phyloP scores from a whole-genome alignment of 2,113 vertebrate genomes.

The Bucco capensis region DNA sequence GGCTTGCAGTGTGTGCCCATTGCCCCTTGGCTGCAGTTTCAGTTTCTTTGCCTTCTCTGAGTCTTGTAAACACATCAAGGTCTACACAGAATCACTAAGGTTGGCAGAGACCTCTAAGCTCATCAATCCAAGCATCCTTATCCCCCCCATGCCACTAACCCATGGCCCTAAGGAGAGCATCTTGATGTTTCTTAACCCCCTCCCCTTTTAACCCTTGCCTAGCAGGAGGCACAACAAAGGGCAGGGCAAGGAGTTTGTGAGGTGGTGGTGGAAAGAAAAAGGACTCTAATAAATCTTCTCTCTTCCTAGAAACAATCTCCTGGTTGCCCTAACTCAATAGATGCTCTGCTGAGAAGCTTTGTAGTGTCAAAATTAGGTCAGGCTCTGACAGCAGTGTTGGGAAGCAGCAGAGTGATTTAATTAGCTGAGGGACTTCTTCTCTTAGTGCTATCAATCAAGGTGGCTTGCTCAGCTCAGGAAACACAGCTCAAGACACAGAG shows the following conservation, averaged over 20 bases:
- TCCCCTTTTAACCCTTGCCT: not conserved
- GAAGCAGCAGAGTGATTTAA: not conserved
- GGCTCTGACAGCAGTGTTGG: not conserved
- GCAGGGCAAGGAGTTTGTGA: not conserved
- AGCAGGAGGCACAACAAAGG: not conserved
- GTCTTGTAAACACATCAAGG: not conserved
- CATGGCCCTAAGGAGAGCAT: too few relatives aligned
- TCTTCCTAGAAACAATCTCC: not conserved
- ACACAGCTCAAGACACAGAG: not conserved
- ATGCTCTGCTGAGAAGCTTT: not conserved
- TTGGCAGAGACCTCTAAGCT: too few relatives aligned
- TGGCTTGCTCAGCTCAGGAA: not conserved
- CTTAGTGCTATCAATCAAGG: not conserved
- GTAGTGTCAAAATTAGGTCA: constrained; percentile 2
- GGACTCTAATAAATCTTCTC: not conserved
- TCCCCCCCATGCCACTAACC: too few relatives aligned
- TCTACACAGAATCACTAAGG: too few relatives aligned
- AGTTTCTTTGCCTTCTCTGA: not conserved
- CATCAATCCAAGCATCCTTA: too few relatives aligned
- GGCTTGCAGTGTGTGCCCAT: too few relatives aligned
- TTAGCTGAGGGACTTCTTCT: not conserved
- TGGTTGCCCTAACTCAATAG: not conserved
- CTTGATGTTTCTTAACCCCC: too few relatives aligned
- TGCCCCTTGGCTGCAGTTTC: not conserved
- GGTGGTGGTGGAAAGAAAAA: not conserved